phyloP scores from a whole-genome alignment of 2,797 vertebrate genomes.

The Eptatretus atami region DNA sequence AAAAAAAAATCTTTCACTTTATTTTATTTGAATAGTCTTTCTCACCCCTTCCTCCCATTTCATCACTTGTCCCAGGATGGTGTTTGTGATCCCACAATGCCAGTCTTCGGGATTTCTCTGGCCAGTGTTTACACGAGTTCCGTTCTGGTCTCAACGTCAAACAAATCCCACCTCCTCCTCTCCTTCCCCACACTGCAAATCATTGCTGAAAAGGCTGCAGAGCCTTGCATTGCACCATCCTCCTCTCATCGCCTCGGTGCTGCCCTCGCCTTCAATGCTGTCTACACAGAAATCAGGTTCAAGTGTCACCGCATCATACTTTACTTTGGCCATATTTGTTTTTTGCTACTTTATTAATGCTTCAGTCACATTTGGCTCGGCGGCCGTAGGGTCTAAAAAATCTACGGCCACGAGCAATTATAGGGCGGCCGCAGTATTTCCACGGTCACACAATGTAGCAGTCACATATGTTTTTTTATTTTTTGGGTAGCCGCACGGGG shows the following conservation, averaged over 20 bases:
- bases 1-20: too few species aligned
- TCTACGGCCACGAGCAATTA: too few species aligned
- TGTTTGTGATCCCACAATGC: constrained; percentile 61
- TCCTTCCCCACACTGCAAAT: constrained; percentile 34
- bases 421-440: too few species aligned
- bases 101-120: constrained; percentile 68
- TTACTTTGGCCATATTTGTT: too few species aligned
- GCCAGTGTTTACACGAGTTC: constrained; percentile 51
- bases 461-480: too few species aligned
- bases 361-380: too few species aligned
- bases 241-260: constrained; percentile 66
- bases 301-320: background rate
- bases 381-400: too few species aligned
- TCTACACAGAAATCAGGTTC: constrained; percentile 72
- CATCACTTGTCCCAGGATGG: constrained; percentile 24
- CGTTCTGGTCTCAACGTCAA: constrained; percentile 86
- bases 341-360: too few species aligned
- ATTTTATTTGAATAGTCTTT: too few species aligned
- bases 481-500: too few species aligned
- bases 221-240: constrained; percentile 59
- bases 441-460: too few species aligned
- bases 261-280: constrained; percentile 59
- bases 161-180: background rate
- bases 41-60: too few species aligned
- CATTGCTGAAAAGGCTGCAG: constrained; percentile 68